A percentile compares a stretch with the other conserved stretches of the same genome.
Conservation (phyloP, 2,113 vertebrate species). For the Psammodynastes pulverulentus region DNA sequence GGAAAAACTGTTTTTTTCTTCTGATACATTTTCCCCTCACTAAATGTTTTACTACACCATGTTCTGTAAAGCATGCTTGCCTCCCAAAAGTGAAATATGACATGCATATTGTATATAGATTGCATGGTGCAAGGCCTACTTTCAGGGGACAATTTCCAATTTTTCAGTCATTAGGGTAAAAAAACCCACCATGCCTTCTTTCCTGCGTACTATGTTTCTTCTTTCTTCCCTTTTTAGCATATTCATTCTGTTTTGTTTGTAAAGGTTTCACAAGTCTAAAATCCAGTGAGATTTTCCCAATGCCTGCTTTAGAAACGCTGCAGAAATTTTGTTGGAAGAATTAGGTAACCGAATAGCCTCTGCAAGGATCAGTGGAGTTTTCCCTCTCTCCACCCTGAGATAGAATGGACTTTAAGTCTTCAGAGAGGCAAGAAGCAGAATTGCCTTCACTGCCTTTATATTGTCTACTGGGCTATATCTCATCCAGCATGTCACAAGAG, state of each 20-base stretch:
- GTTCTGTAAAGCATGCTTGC: conserved; percentile 36
- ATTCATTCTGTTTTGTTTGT: neutral
- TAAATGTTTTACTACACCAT: conserved; percentile 5
- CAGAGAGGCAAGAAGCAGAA: neutral
- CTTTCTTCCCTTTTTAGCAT: neutral
- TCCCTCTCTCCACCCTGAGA: neutral
- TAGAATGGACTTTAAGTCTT: neutral
- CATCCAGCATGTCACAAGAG: neutral
- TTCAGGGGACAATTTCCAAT: conserved; percentile 3
- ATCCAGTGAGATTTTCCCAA: neutral
- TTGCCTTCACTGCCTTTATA: neutral
- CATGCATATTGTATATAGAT: conserved; percentile 25
- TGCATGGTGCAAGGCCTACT: conserved; percentile 19
- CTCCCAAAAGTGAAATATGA: conserved; percentile 13
- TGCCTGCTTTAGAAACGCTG: neutral
- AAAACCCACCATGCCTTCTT: neutral
- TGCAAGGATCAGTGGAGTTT: neutral
- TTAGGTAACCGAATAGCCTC: neutral
- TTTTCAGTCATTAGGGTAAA: neutral
- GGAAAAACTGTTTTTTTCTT: neutral
- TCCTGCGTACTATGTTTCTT: neutral
- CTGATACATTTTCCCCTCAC: conserved; percentile 18
- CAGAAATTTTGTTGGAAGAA: conserved; percentile 2
- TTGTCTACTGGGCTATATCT: neutral
- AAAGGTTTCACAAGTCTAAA: neutral